phyloP scores from a whole-genome alignment of 1,140 invertebrate genomes.

The Pseudomyrmex flavicornis region DNA sequence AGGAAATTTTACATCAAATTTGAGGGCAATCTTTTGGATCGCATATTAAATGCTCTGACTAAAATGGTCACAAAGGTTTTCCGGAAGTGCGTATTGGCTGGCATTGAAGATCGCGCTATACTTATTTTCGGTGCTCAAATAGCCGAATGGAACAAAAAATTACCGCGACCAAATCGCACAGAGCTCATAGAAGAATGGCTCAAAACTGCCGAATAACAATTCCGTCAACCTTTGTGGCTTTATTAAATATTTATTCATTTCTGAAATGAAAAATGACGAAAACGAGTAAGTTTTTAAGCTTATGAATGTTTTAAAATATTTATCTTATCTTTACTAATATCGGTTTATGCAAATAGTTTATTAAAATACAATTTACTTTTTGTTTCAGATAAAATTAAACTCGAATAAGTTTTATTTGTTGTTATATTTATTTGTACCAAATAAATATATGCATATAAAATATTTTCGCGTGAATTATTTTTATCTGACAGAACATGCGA shows the following conservation, averaged over 20 bases:
- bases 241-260: background rate
- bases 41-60: conserved; percentile 61
- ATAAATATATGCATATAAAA: background rate
- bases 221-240: background rate
- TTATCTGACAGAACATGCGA: background rate
- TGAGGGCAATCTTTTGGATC: conserved; percentile 65
- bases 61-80: conserved; percentile 42
- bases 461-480: conserved; percentile 5
- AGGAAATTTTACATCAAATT: conserved; percentile 66
- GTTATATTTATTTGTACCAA: background rate
- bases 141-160: conserved; percentile 30
- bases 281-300: background rate
- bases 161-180: background rate
- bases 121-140: background rate
- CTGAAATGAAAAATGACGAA: background rate
- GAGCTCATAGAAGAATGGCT: background rate
- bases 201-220: background rate
- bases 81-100: background rate
- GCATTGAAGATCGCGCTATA: conserved; percentile 35
- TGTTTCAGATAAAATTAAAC: too few species aligned
- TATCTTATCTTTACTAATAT: too few species aligned
- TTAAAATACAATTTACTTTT: too few species aligned
- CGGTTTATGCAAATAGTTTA: too few species aligned
- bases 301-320: too few species aligned
- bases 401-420: too few species aligned